Evolutionary conservation across 1,140 invertebrate species (phyloP).

Genomic region (Calephelis virginiensis): DNA sequence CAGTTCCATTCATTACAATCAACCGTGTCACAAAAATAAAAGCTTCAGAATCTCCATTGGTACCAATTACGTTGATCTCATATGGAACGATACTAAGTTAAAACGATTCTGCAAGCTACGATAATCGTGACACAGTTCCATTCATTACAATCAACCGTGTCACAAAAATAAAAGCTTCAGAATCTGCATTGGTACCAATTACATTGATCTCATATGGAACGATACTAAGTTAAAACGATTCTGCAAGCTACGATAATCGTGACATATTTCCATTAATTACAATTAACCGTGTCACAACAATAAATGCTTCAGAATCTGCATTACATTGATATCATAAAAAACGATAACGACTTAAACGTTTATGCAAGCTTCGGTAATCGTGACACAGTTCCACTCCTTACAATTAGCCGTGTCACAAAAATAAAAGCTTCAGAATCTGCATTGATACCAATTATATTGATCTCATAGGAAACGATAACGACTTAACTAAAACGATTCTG

Average conservation of each 20-base stretch:
- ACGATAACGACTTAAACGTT: neutral
- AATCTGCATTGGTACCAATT: neutral
- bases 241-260: too few species aligned
- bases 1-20: neutral
- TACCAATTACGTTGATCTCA: conserved; percentile 1
- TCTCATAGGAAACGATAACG: neutral
- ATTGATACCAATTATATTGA: neutral
- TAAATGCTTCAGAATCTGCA: neutral
- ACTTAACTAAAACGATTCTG: conserved; percentile 10
- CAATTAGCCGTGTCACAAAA: neutral
- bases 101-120: too few species aligned
- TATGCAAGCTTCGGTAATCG: too few species aligned
- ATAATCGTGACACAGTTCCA: neutral
- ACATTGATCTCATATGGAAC: neutral
- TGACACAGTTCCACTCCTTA: neutral
- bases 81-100: neutral
- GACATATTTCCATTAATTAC: neutral
- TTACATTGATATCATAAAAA: neutral
- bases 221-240: neutral
- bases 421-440: neutral
- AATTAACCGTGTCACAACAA: neutral
- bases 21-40: neutral
- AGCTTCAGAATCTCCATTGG: neutral
- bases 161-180: neutral
- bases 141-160: neutral